A percentile compares a stretch with the other conserved stretches of the same genome.
phyloP scores from a whole-genome alignment of 2,113 vertebrate genomes.

The Hyperoodon ampullatus region DNA sequence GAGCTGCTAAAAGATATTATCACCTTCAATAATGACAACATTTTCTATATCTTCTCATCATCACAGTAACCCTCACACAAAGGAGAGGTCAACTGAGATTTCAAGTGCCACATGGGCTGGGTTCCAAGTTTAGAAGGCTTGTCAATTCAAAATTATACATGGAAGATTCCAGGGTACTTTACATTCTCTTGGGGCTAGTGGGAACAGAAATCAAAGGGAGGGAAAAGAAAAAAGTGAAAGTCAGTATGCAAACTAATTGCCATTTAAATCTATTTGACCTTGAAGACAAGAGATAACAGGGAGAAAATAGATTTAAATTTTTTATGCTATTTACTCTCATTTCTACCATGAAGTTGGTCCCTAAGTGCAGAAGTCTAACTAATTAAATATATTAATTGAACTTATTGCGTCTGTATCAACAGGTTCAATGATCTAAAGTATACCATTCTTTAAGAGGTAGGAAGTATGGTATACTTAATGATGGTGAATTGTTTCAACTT shows the following conservation, averaged over 20 bases:
- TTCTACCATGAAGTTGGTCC: not conserved
- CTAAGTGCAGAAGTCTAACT: not conserved
- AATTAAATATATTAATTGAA: not conserved
- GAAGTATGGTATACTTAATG: not conserved
- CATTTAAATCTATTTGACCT: not conserved
- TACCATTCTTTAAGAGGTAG: not conserved
- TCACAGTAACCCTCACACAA: not conserved
- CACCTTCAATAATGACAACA: not conserved
- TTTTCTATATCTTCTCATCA: not conserved
- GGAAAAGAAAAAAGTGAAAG: not conserved
- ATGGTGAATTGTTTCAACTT: not conserved
- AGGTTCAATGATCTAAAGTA: not conserved
- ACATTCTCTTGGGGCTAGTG: not conserved
- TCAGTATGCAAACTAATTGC: not conserved
- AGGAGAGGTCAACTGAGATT: not conserved
- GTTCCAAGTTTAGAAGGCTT: not conserved
- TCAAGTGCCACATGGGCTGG: not conserved
- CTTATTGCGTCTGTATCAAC: not conserved
- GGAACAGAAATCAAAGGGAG: not conserved
- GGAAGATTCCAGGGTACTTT: not conserved
- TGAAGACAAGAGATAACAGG: not conserved
- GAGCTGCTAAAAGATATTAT: not conserved
- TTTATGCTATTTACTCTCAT: not conserved
- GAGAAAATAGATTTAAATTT: not conserved
- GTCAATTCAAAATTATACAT: not conserved